A percentile compares a stretch with the other conserved stretches of the same genome.
These are phyloP conservation scores for Empis stercorea DNA, from an alignment of 2,888 invertebrate species.

Conservation along the genomic window DNA sequence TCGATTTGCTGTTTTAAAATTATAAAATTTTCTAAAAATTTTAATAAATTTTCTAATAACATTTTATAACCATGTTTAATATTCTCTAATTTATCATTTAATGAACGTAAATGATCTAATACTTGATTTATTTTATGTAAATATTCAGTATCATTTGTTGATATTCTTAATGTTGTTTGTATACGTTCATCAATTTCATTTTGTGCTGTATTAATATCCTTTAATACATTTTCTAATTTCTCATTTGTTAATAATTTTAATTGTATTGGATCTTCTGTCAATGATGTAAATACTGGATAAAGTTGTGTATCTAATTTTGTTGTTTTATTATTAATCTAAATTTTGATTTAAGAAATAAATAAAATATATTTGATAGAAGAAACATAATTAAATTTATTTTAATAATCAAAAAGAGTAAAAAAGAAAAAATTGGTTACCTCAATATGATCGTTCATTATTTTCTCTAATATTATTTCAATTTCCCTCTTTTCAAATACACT, in stretches of 20 bases:
- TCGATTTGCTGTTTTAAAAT: constrained; percentile 49
- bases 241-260: constrained; percentile 44
- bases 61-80: constrained; percentile 59
- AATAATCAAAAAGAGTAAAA: too few relatives aligned
- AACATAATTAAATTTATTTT: not conserved
- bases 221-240: constrained; percentile 42
- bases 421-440: constrained; percentile 39
- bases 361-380: not conserved
- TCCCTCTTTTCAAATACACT: constrained; percentile 46
- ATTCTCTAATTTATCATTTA: constrained; percentile 51
- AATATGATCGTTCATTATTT: constrained; percentile 49
- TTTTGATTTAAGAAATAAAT: not conserved
- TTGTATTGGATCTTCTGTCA: constrained; percentile 44
- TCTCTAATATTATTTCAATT: constrained; percentile 39
- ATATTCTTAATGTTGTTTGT: constrained; percentile 50
- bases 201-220: constrained; percentile 49
- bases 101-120: constrained; percentile 49
- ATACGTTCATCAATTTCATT: constrained; percentile 54
- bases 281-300: constrained; percentile 58
- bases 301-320: constrained; percentile 57
- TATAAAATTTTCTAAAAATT: constrained; percentile 54
- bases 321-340: constrained; percentile 50
- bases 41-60: constrained; percentile 53
- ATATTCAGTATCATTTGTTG: constrained; percentile 43
- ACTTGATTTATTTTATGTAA: constrained; percentile 46